Evolutionary conservation across 1,140 invertebrate species (phyloP), one percentile per base, ranked within the genome.

Genomic region (Caenorhabditis remanei): DNA sequence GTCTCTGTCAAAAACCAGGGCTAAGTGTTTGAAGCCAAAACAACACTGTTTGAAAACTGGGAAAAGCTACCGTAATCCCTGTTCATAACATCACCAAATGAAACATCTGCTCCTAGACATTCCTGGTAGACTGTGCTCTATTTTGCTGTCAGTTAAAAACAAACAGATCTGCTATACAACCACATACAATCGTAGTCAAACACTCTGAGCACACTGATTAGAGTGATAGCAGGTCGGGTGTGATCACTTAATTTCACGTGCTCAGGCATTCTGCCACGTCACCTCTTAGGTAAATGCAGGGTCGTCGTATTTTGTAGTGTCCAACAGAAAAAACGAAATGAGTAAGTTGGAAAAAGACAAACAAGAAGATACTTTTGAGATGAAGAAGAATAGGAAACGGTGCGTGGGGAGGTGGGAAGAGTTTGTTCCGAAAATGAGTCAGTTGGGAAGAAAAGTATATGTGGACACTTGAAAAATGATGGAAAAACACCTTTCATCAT

Each of bases 161-260:
- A 71, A 71, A 46, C 21, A 46, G 43, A 65, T 65, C 21, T 13
- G 6, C 11, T 40, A 19, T 40, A 65, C 24, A 32, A 2, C 32
- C 32, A 65, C 21, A 65, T n/a, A 65, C 11, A n/a, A n/a, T 58
- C 41, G 40, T 71, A 71, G 65, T 71, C 65, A 71, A 71, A 71
- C 19, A 71, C 16, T 43, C 61, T 43, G 65, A 71, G 65, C 71
- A 79, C 71, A 79, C 71, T 79, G 71, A 79, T 79, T 79, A 79
- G n/a, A 50, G 21, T 24, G 46, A 50, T 24, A 79, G 40, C 11
- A 41, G 2, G 40, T 5, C 21, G 46, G 32, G 19, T 50, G 13
- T 79, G 71, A 79, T 79, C 71, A 71, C 13, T 46, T 71, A 63
- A 11, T 21, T 63, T 63, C 61, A 63, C 61, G 9, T 24, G 24